Evolutionary conservation across 2,113 vertebrate genomes (phyloP), one percentile per base, ranked within the genome.

Genomic region (Urocynchramus pylzowi): DNA sequence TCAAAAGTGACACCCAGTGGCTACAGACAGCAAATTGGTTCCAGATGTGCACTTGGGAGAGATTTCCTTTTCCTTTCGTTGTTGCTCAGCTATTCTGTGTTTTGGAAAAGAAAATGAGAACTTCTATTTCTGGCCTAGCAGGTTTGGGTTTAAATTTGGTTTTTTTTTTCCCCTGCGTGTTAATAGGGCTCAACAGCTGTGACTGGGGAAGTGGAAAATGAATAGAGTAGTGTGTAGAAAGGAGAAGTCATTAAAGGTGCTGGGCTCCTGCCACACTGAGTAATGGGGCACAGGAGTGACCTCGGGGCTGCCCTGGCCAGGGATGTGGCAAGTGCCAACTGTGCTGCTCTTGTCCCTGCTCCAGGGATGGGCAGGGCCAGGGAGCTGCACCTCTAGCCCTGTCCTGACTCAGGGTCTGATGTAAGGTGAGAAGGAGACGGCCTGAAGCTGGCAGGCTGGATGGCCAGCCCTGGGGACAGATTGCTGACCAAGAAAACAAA

Each of bases 1-100:
- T 97, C 93, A 97, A 96, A 97, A 97, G 96, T 97, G 96, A 97
- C 96, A 97, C 96, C 96, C 96, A 96, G 96, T 97, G 97, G 97
- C 95, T 97, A 49, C 94, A 87, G 87, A 81, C 90, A 95, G 93
- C 92, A 96, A 95, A 97, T 97, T 97, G 93, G 67, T 96, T 97
- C 96, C 97, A 97, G 97, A 97, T 97, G 97, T 95, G 92, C 85
- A 37, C 91, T 97, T 28, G 26, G 70, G 84, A 96, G 89, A 96
- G 86, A 79, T 95, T 96, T 97, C 89, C 93, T 92, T 95, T 94
- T 93, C 52, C 74, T 89, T 93, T 95, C 31, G 50, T 95, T 96
- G 96, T 95, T 95, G 81, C 82, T 97, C 93, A 91, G 90, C 91
- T 93, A 69, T 91, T 93, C 85, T 78, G 33, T 96, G 89, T 94